Evolutionary conservation across 1,140 invertebrate genomes (phyloP).

Genomic region (Panagrolaimus sp.): DNA sequence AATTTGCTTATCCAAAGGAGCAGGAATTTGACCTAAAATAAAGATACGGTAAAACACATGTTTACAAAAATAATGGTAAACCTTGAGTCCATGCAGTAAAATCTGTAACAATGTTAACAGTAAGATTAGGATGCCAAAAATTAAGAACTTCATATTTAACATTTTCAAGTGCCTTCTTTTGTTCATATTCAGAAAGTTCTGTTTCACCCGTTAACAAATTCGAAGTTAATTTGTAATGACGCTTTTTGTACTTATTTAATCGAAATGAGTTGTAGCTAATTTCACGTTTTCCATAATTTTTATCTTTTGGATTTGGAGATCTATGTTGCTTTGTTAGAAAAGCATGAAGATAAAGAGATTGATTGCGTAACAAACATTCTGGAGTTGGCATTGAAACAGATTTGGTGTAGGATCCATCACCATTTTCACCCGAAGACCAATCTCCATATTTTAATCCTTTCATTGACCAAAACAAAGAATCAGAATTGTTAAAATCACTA

Average conservation of each 20-base stretch:
- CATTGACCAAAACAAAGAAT: slow-evolving; percentile 77
- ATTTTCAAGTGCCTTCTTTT: slow-evolving; percentile 71
- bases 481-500: slow-evolving; percentile 66
- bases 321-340: slow-evolving; percentile 77
- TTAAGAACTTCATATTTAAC: slow-evolving; percentile 82
- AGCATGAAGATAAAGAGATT: slow-evolving; percentile 84
- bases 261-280: slow-evolving; percentile 62
- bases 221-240: slow-evolving; percentile 78
- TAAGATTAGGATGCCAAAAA: slow-evolving; percentile 98
- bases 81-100: slow-evolving; percentile 83
- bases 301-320: slow-evolving; percentile 70
- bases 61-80: slow-evolving; percentile 3
- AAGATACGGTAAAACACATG: no score
- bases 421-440: slow-evolving; percentile 76
- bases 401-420: slow-evolving; percentile 71
- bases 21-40: slow-evolving; percentile 30
- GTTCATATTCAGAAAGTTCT: slow-evolving; percentile 50
- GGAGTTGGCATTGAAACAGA: slow-evolving; percentile 37
- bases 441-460: slow-evolving; percentile 83
- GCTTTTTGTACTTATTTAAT: slow-evolving; percentile 86
- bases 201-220: slow-evolving; percentile 82
- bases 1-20: slow-evolving; percentile 62
- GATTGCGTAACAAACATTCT: slow-evolving; percentile 78
- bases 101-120: slow-evolving; percentile 87
- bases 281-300: slow-evolving; percentile 68